Conservation (phyloP, 2,797 vertebrate genomes). For the Mus spretus region DNA sequence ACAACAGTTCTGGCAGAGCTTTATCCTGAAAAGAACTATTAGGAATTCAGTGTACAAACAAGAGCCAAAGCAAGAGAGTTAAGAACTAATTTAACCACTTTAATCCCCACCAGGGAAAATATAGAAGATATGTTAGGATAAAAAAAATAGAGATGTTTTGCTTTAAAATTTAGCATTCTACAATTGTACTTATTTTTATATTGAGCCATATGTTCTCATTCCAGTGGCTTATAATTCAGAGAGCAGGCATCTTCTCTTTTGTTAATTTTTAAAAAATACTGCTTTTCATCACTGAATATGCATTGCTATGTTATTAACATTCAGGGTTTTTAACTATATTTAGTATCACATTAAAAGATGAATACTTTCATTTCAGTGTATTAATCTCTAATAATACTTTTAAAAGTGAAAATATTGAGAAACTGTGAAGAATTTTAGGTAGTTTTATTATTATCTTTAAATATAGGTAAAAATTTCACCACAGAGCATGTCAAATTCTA, state of each 20-base stretch:
- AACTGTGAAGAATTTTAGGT: not conserved
- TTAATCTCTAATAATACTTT: not conserved
- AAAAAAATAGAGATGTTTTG: not conserved
- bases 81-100: not conserved
- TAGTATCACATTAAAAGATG: not conserved
- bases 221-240: not conserved
- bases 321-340: not conserved
- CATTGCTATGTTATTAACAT: conserved; percentile 3
- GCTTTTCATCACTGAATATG: not conserved
- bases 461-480: not conserved
- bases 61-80: not conserved
- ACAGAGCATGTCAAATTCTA: not conserved
- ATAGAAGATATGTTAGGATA: not conserved
- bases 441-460: not conserved
- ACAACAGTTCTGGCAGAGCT: not conserved
- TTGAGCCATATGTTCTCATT: not conserved
- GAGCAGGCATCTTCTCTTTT: not conserved
- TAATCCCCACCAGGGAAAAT: not conserved
- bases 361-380: not conserved
- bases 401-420: not conserved
- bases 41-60: not conserved
- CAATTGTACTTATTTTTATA: not conserved
- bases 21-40: not conserved
- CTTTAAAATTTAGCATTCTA: conserved; percentile 39
- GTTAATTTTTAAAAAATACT: not conserved